Evolutionary conservation across 2,888 invertebrate genomes (phyloP).

Genomic region (Hartigia nigra): DNA sequence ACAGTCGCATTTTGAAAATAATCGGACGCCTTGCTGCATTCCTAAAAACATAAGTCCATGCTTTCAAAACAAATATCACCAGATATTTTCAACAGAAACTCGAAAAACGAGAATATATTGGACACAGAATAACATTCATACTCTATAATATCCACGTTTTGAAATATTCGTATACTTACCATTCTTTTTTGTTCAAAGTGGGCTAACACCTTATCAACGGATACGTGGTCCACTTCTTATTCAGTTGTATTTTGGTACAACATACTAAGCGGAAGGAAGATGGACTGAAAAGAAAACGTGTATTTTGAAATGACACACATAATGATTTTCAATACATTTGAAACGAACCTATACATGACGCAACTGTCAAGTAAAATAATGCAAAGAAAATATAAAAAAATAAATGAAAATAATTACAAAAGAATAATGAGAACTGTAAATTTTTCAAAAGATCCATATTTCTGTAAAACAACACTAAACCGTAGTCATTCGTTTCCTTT

Average conservation of each 20-base stretch:
- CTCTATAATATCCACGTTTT: not conserved
- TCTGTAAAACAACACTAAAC: not conserved
- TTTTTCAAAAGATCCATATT: not conserved
- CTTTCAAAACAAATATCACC: not conserved
- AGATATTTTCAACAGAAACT: not conserved
- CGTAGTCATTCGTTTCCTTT: slow-evolving; percentile 1
- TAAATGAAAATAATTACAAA: slow-evolving; percentile 2
- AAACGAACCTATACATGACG: no score
- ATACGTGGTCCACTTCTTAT: not conserved
- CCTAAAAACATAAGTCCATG: not conserved
- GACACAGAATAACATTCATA: not conserved
- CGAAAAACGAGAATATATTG: not conserved
- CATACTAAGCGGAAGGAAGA: not conserved
- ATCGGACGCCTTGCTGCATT: not conserved
- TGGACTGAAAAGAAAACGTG: not conserved
- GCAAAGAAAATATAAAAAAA: not conserved
- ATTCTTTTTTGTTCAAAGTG: not conserved
- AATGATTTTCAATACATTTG: not conserved
- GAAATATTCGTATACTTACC: not conserved
- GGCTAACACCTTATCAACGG: not conserved
- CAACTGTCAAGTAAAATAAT: not conserved
- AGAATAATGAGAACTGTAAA: not conserved
- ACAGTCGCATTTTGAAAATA: not conserved
- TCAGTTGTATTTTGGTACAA: not conserved
- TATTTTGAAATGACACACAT: not conserved